These are phyloP conservation scores for Sebastes matsubarae DNA, from an alignment of 2,797 vertebrate species.

Conservation along the genomic window DNA sequence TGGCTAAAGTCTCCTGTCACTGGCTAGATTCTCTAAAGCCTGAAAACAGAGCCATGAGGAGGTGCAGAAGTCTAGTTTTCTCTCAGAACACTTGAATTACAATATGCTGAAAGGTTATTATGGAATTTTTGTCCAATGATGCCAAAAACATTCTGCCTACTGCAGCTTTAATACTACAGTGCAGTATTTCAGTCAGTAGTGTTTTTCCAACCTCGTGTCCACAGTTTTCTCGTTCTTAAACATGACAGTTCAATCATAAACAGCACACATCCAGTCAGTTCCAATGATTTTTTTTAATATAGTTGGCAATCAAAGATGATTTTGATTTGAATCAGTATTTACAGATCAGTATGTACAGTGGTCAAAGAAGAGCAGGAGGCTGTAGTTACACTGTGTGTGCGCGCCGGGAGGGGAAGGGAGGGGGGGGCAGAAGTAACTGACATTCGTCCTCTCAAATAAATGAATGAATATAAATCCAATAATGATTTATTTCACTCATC, in stretches of 20 bases:
- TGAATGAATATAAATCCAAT: slow-evolving; percentile 25
- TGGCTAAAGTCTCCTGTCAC: too few species aligned
- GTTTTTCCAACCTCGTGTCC: neutral
- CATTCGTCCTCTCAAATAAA: slow-evolving; percentile 46
- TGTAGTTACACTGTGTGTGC: slow-evolving; percentile 44
- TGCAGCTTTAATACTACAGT: neutral
- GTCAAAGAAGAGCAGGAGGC: slow-evolving; percentile 53
- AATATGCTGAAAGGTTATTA: too few species aligned
- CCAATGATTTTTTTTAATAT: slow-evolving; percentile 70
- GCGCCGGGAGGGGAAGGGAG: neutral
- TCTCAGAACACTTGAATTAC: too few species aligned
- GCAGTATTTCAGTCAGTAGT: neutral
- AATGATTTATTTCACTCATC: slow-evolving; percentile 28
- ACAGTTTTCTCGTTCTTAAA: neutral
- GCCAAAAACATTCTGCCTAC: neutral
- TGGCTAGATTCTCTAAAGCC: too few species aligned
- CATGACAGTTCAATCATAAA: neutral
- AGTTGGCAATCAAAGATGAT: slow-evolving; percentile 76
- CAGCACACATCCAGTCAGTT: slow-evolving; percentile 27
- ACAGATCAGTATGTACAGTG: slow-evolving; percentile 79
- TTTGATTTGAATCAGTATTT: slow-evolving; percentile 74
- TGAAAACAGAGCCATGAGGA: too few species aligned
- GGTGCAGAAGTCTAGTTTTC: too few species aligned
- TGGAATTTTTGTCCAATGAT: too few species aligned
- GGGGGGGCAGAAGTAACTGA: neutral